These are phyloP conservation scores for Charaxes varanes DNA, from an alignment of 1,140 invertebrate genomes.

Conservation along the genomic window DNA sequence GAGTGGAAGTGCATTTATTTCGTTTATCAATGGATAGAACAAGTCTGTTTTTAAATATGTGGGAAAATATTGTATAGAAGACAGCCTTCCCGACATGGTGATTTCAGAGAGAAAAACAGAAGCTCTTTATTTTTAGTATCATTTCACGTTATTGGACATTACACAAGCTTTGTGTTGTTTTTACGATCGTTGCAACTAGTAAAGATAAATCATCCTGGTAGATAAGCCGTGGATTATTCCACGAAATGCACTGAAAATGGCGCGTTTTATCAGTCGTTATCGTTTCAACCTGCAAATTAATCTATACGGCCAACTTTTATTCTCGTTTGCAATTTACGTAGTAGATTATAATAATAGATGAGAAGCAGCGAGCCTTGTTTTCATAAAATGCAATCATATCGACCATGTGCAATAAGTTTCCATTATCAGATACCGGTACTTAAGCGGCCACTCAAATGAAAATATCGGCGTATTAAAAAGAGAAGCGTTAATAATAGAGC, in stretches of 20 bases:
- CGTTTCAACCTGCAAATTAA: conserved; percentile 15
- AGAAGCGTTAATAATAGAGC: not conserved
- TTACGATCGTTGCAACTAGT: not conserved
- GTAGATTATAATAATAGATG: too few species aligned
- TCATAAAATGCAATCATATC: conserved; percentile 14
- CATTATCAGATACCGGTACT: conserved; percentile 12
- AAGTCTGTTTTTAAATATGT: too few species aligned
- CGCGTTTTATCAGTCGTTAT: conserved; percentile 15
- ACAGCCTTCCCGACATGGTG: too few species aligned
- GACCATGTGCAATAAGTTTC: conserved; percentile 9
- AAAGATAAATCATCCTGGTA: not conserved
- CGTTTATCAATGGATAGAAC: too few species aligned
- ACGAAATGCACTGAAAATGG: conserved; percentile 10
- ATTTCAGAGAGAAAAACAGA: too few species aligned
- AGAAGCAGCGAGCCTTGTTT: conserved; percentile 11
- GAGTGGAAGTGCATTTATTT: too few species aligned
- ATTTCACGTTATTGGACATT: too few species aligned
- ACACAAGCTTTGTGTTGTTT: not conserved
- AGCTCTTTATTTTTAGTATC: too few species aligned
- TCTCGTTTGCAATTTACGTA: conserved; percentile 4
- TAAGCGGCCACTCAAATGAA: conserved; percentile 5
- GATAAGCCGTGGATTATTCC: conserved; percentile 12
- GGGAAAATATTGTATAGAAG: too few species aligned
- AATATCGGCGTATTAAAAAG: conserved; percentile 7
- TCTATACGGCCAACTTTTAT: conserved; percentile 14